Percentiles rank a stretch among this genome's conserved stretches.
phyloP scores from a whole-genome alignment of 1,140 invertebrate genomes.

The Drosophila kurseongensis region DNA sequence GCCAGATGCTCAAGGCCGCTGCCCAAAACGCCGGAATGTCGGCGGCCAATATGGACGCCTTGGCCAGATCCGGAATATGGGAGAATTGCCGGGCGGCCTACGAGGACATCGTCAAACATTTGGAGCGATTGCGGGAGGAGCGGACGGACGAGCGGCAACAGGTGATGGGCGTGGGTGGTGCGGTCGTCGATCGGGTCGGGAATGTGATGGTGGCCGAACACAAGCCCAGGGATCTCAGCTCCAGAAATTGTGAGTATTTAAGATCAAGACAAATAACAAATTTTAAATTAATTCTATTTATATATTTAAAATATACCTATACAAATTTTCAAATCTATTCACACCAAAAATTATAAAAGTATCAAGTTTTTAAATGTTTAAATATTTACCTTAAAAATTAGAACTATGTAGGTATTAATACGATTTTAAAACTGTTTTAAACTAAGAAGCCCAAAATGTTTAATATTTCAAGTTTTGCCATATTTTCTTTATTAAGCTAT shows the following conservation, averaged over 20 bases:
- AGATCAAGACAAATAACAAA: background rate
- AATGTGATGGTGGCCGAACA: conserved; percentile 86
- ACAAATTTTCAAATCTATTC: too few species aligned
- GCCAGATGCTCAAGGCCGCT: conserved; percentile 91
- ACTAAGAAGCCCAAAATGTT: too few species aligned
- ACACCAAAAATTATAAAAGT: too few species aligned
- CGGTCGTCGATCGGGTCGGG: conserved; percentile 86
- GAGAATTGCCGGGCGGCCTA: conserved; percentile 96
- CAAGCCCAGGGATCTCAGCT: conserved; percentile 92
- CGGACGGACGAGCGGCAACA: conserved; percentile 87
- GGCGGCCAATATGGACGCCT: conserved; percentile 92
- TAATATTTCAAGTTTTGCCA: too few species aligned
- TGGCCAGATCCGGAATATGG: conserved; percentile 95
- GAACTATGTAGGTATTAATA: too few species aligned
- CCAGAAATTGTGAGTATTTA: conserved; percentile 91
- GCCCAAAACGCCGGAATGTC: conserved; percentile 86
- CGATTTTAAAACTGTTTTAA: too few species aligned
- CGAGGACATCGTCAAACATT: conserved; percentile 96
- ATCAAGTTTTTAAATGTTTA: too few species aligned
- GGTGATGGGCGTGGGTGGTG: conserved; percentile 86
- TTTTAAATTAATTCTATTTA: background rate
- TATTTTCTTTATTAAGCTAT: too few species aligned
- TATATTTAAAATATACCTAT: too few species aligned
- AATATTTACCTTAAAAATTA: too few species aligned
- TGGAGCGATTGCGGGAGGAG: conserved; percentile 95